These are phyloP conservation scores for Diarsia brunnea DNA, from an alignment of 2,888 invertebrate genomes.

Conservation along the genomic window DNA sequence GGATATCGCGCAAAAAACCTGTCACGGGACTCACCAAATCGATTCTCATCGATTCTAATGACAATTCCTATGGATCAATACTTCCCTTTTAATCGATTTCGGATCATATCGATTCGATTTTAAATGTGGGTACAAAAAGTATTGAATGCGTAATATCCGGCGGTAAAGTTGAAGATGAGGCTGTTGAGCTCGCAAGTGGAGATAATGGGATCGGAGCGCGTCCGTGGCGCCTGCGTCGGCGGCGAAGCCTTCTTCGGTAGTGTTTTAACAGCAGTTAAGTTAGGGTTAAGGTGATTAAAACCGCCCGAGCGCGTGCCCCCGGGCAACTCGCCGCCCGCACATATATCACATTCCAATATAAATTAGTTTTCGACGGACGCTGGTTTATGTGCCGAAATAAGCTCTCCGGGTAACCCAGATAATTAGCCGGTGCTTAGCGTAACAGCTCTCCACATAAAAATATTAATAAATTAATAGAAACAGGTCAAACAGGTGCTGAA, in stretches of 20 bases:
- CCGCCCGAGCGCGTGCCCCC: constrained; percentile 82
- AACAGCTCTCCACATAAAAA: constrained; percentile 68
- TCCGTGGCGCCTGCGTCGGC: constrained; percentile 77
- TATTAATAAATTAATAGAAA: constrained; percentile 65
- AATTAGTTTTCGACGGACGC: constrained; percentile 87
- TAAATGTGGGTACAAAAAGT: constrained; percentile 58
- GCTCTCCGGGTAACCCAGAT: constrained; percentile 76
- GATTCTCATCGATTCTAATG: constrained; percentile 81
- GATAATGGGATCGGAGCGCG: constrained; percentile 57
- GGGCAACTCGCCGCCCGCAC: constrained; percentile 79
- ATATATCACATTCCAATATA: constrained; percentile 90
- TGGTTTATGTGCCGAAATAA: constrained; percentile 86
- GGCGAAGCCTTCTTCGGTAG: constrained; percentile 75
- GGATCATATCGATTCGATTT: constrained; percentile 38
- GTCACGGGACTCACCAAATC: constrained; percentile 85
- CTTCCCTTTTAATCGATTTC: constrained; percentile 57
- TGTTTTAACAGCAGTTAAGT: constrained; percentile 83
- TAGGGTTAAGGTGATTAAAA: constrained; percentile 87
- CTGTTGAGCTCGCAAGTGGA: constrained; percentile 59
- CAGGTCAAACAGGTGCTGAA: constrained; percentile 50
- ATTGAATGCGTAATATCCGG: constrained; percentile 65
- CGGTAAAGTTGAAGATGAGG: constrained; percentile 53
- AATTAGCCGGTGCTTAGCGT: constrained; percentile 79
- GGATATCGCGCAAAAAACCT: constrained; percentile 79
- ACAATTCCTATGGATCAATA: constrained; percentile 70